Evolutionary conservation across 2,113 vertebrate genomes (phyloP).

Genomic region (Dicerorhinus sumatrensis): DNA sequence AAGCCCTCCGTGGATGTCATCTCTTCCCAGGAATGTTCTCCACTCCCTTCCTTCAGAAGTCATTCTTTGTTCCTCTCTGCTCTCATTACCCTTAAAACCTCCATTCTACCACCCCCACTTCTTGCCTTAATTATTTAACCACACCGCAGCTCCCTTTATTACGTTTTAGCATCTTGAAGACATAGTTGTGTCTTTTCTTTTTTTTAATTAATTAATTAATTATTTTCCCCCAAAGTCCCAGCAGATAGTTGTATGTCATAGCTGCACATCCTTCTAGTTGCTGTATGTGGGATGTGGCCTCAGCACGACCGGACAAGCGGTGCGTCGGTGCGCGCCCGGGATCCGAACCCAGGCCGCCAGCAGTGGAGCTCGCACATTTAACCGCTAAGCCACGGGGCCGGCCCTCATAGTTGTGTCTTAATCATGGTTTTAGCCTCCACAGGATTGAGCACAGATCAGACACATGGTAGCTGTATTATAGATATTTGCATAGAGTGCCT

Average conservation of each 20-base stretch:
- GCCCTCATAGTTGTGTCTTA: neutral
- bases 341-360: no score
- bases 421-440: neutral
- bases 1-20: fast-evolving
- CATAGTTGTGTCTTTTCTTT: neutral
- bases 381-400: no score
- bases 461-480: neutral
- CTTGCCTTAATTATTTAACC: neutral
- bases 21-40: neutral
- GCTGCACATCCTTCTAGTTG: no score
- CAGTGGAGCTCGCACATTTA: no score
- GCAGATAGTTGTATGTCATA: no score
- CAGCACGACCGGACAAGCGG: no score
- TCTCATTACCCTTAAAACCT: neutral
- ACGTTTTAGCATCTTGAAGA: neutral
- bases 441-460: neutral
- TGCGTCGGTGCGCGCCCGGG: no score
- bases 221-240: no score
- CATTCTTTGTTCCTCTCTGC: neutral
- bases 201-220: no score
- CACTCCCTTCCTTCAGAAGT: neutral
- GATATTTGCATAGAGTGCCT: neutral
- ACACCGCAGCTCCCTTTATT: neutral
- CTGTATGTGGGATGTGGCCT: no score
- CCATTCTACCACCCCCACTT: neutral